phyloP scores from a whole-genome alignment of 2,113 vertebrate species.

The Butastur rufipennis region DNA sequence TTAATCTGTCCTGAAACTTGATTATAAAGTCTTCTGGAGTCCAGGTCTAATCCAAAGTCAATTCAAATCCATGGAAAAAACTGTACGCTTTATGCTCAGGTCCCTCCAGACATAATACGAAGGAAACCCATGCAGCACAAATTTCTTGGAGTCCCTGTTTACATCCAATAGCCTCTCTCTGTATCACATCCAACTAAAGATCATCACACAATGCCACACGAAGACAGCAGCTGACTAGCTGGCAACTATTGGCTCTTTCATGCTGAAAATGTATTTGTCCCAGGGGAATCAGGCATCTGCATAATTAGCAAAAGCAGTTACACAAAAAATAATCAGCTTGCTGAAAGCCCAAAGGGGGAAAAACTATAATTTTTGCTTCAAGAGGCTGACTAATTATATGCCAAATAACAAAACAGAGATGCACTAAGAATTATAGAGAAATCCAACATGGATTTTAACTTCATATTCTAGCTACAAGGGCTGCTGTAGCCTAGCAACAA shows the following conservation, averaged over 20 bases:
- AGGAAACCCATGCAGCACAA: background rate
- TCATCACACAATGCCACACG: background rate
- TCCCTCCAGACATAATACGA: background rate
- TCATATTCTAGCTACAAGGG: constrained; percentile 47
- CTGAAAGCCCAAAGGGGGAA: constrained; percentile 48
- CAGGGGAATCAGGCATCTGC: constrained; percentile 56
- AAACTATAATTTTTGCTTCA: constrained; percentile 71
- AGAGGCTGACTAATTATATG: constrained; percentile 68
- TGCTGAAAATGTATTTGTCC: constrained; percentile 66
- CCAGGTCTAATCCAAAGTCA: background rate
- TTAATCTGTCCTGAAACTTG: background rate
- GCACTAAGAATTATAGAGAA: constrained; percentile 37
- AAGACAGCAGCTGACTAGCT: constrained; percentile 47
- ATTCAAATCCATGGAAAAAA: background rate
- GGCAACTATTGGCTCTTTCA: constrained; percentile 69
- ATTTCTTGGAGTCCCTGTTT: background rate
- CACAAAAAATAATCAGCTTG: constrained; percentile 68
- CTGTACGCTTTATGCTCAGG: background rate
- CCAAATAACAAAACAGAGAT: constrained; percentile 20
- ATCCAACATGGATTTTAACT: constrained; percentile 55
- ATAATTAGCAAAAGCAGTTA: constrained; percentile 66
- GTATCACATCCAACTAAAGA: constrained; percentile 46
- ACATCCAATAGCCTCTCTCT: background rate
- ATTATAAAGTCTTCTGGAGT: background rate
- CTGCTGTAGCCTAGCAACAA: constrained; percentile 75